phyloP scores from a whole-genome alignment of 2,113 vertebrate species.

The Rallus limicola region DNA sequence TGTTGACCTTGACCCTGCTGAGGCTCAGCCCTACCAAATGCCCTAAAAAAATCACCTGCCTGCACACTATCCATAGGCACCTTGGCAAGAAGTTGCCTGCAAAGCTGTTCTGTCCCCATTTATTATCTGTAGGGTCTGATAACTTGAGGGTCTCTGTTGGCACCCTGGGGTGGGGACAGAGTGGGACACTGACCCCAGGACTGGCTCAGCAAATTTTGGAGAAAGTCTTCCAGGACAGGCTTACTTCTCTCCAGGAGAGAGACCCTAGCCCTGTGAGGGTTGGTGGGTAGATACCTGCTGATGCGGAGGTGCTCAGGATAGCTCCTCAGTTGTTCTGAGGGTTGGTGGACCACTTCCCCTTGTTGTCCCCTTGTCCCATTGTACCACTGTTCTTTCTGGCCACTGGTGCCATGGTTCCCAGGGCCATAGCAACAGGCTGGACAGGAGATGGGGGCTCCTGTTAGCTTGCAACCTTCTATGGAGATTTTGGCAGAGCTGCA shows the following conservation, averaged over 20 bases:
- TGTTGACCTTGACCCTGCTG: background rate
- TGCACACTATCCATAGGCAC: background rate
- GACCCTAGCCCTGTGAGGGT: fast-evolving
- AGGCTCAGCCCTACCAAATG: background rate
- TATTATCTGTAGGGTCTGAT: background rate
- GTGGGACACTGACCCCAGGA: background rate
- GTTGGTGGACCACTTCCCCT: background rate
- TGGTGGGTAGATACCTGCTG: background rate
- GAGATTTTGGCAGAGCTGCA: background rate
- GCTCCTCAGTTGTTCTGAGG: background rate
- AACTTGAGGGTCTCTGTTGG: fast-evolving
- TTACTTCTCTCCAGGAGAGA: background rate
- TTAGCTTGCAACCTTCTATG: background rate
- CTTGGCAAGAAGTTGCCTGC: background rate
- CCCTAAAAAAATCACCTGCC: background rate
- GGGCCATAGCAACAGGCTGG: background rate
- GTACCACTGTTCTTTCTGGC: fast-evolving
- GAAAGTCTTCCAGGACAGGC: background rate
- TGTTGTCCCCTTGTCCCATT: background rate
- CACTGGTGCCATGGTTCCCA: background rate
- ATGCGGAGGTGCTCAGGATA: too few relatives aligned
- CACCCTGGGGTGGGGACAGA: fast-evolving
- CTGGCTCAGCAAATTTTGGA: background rate
- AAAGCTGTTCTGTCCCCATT: fast-evolving
- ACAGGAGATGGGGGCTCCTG: background rate